Percentiles rank a stretch among this genome's conserved stretches.
phyloP scores from a whole-genome alignment of 2,797 vertebrate species.

The Manis javanica region DNA sequence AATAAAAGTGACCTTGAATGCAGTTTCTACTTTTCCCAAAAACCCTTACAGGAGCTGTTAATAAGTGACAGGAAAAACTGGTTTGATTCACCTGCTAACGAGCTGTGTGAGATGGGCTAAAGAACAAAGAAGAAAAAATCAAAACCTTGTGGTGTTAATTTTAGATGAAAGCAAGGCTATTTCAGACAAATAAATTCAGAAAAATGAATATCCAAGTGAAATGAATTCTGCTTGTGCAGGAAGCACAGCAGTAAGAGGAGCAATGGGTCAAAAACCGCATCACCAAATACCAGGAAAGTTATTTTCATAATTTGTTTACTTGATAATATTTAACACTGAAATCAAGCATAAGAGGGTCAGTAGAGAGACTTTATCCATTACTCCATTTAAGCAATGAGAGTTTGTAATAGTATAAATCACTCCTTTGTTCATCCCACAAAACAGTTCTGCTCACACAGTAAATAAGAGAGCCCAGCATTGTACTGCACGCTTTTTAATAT shows the following conservation, averaged over 20 bases:
- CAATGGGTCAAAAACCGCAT: background rate
- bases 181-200: background rate
- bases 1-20: background rate
- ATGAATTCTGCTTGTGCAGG: background rate
- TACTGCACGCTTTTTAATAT: background rate
- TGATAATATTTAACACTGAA: conserved; percentile 21
- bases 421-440: background rate
- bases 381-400: background rate
- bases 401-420: background rate
- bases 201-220: conserved; percentile 12
- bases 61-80: background rate
- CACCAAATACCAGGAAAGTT: conserved; percentile 4
- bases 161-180: conserved; percentile 8
- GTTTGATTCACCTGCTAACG: conserved; percentile 20
- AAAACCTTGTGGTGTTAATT: background rate
- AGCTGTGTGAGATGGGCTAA: background rate
- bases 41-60: background rate
- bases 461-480: background rate
- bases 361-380: background rate
- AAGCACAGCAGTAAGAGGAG: background rate
- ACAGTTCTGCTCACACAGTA: background rate
- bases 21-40: background rate
- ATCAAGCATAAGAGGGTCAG: background rate
- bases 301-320: conserved; percentile 29
- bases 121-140: background rate